Percentiles rank a stretch among this genome's conserved stretches.
phyloP scores from a whole-genome alignment of 1,140 invertebrate genomes.

The Drosophila littoralis region DNA sequence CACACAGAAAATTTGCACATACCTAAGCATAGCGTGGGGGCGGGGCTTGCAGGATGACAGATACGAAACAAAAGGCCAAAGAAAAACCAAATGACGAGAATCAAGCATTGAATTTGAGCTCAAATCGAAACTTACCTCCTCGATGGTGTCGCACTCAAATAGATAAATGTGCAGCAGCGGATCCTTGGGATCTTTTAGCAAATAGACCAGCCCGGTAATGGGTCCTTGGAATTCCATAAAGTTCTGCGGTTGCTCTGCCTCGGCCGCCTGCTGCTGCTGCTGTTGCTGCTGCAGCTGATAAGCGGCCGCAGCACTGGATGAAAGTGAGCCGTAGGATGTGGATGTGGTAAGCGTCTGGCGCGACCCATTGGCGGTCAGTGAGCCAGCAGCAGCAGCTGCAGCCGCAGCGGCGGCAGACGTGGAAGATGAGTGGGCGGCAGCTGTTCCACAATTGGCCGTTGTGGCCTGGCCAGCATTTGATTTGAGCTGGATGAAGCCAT shows the following conservation, averaged over 20 bases:
- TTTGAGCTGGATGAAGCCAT: constrained; percentile 78
- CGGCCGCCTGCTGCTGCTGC: constrained; percentile 47
- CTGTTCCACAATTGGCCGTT: constrained; percentile 13
- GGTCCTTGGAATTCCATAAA: constrained; percentile 84
- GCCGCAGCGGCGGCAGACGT: constrained; percentile 19
- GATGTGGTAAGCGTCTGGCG: constrained; percentile 75
- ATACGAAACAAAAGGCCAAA: constrained; percentile 23
- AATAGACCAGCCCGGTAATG: constrained; percentile 85
- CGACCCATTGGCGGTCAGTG: constrained; percentile 61
- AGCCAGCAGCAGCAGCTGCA: constrained; percentile 21
- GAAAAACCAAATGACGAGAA: constrained; percentile 40
- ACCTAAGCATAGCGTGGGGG: background rate
- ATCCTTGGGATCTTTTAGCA: constrained; percentile 87
- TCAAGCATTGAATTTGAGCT: constrained; percentile 28
- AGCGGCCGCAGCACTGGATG: constrained; percentile 70
- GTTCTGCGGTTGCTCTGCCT: constrained; percentile 66
- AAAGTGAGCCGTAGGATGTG: constrained; percentile 79
- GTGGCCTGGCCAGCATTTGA: constrained; percentile 37
- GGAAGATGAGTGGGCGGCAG: constrained; percentile 18
- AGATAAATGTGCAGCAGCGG: constrained; percentile 88
- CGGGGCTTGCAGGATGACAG: background rate
- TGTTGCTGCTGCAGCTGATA: constrained; percentile 60
- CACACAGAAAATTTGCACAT: constrained; percentile 17
- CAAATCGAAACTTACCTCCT: constrained; percentile 86
- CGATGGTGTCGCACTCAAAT: constrained; percentile 86